Evolutionary conservation across 2,113 vertebrate genomes (phyloP).

Genomic region (Corythornis vintsioides): DNA sequence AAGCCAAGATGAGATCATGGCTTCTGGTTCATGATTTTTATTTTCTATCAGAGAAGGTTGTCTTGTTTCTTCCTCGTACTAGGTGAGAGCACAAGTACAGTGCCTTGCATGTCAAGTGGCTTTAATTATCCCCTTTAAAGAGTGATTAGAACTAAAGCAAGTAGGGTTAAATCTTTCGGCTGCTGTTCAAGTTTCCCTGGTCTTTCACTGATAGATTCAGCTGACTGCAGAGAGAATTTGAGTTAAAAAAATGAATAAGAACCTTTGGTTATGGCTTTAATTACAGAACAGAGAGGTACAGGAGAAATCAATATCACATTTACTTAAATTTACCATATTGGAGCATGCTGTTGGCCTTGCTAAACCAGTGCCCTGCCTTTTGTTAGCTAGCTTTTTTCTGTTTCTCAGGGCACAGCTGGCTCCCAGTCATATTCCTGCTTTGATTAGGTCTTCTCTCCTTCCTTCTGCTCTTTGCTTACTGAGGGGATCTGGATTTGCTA

Average conservation of each 20-base stretch:
- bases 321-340: not conserved
- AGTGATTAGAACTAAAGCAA: slow-evolving; percentile 18
- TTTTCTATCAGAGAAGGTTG: not conserved
- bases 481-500: not conserved
- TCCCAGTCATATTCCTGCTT: not conserved
- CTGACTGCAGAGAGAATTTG: not conserved
- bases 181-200: not conserved
- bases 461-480: not conserved
- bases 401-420: not conserved
- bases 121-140: slow-evolving; percentile 22
- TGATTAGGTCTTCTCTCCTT: not conserved
- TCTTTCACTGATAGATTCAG: not conserved
- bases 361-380: not conserved
- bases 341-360: not conserved
- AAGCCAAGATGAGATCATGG: slow-evolving; percentile 18
- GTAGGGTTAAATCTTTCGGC: not conserved
- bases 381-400: not conserved
- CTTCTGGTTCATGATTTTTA: not conserved
- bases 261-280: slow-evolving; percentile 15
- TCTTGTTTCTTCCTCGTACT: slow-evolving; percentile 1
- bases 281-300: slow-evolving; percentile 5
- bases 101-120: not conserved
- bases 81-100: not conserved
- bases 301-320: slow-evolving; percentile 33
- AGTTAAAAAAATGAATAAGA: not conserved